Evolutionary conservation across 2,113 vertebrate genomes (phyloP), one percentile per base, ranked within the genome.

Genomic region (Microtus richardsoni): DNA sequence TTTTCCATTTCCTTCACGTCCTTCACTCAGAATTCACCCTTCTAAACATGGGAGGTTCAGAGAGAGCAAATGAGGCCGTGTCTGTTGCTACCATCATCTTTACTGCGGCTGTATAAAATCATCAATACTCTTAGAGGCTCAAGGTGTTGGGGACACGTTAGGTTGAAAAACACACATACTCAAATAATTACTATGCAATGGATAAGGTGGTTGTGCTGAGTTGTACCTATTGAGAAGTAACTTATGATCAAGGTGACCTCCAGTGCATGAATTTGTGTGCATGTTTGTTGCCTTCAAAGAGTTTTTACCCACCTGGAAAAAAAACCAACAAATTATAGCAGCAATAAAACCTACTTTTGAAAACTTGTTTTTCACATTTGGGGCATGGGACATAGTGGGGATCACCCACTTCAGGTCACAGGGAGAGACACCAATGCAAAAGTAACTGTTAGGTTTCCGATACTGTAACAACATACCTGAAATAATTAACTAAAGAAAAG

Each of bases 1-100:
- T 95, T 96, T 39, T 33, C 41, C 33, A 73, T 74, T 82, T 78
- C 22, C 82, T 90, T 94, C 71, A n/a, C 41, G 44, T 89, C 41
- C 52, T 17, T 88, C 44, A n/a, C 16, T 13, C 22, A 52, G 33
- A 71, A 74, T 16, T 91, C 13, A 49, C 47, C 60, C 28, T 84
- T 60, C 41, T 82, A 64, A 47, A 86, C 77, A 22, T 71, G 13
- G n/a, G 60, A 39, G 36, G 77, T 19, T 62, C 62, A 60, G 52
- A 26, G 26, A 79, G 47, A 58, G 79, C 83, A 93, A 47, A 16
- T 39, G 78, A 47, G 47, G 14, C 17, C 75, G 1, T 68, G 28
- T 26, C 78, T 70, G n/a, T 68, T 71, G 68, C 58, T 91, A 58
- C 62, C 0, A 54, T 86, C 3, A 17, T 74, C n/a, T 47, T 90